phyloP scores from a whole-genome alignment of 2,888 invertebrate species.

The Caenorhabditis zanzibari region DNA sequence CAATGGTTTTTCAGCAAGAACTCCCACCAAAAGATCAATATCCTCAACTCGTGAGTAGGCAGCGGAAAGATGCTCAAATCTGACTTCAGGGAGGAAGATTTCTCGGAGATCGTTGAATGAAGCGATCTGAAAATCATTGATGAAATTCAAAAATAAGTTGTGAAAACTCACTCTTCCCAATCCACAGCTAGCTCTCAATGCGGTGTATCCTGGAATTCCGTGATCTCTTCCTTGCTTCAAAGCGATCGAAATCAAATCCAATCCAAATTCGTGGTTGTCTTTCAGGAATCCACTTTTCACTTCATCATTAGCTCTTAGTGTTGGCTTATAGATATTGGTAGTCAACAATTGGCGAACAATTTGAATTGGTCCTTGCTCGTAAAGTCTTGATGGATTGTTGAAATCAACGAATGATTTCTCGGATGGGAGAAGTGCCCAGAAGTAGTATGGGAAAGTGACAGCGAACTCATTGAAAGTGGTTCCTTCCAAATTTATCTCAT shows the following conservation, averaged over 20 bases:
- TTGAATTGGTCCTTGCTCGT: conserved; percentile 79
- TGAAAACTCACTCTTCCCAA: conserved; percentile 73
- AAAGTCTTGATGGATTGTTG: conserved; percentile 82
- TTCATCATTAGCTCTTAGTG: conserved; percentile 74
- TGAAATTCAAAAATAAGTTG: not conserved
- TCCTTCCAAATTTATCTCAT: conserved; percentile 88
- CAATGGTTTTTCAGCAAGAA: conserved; percentile 82
- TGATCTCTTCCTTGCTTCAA: conserved; percentile 83
- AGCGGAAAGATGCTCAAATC: conserved; percentile 71
- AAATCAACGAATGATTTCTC: conserved; percentile 75
- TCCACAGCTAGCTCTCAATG: conserved; percentile 80
- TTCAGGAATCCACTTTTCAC: conserved; percentile 71
- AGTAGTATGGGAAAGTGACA: conserved; percentile 74
- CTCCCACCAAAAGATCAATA: conserved; percentile 82
- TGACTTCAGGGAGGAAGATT: conserved; percentile 72
- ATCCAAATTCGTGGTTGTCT: conserved; percentile 75
- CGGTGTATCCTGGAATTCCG: conserved; percentile 81
- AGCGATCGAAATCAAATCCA: conserved; percentile 81
- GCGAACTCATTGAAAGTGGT: conserved; percentile 85
- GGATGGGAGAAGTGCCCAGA: conserved; percentile 72
- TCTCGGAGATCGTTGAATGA: conserved; percentile 76
- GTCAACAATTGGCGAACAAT: conserved; percentile 69
- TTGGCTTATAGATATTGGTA: conserved; percentile 70
- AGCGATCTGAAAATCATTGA: conserved; percentile 60
- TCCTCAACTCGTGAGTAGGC: conserved; percentile 80